Evolutionary conservation across 2,797 vertebrate genomes (phyloP).

Genomic region (Basileuterus tristriatus): DNA sequence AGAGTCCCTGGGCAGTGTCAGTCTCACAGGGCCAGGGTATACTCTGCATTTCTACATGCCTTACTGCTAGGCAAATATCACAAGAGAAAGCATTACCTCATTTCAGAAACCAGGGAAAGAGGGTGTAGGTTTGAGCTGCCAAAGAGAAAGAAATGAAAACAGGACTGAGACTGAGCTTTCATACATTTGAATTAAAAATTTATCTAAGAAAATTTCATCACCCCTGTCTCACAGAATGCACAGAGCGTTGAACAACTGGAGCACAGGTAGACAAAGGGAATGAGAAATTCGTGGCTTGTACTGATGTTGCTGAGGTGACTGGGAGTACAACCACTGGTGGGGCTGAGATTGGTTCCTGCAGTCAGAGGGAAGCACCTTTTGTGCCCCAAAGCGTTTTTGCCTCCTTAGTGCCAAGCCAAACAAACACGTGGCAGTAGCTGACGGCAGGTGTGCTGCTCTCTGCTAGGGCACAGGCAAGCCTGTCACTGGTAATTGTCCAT

Average conservation of each 20-base stretch:
- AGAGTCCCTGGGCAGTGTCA: background rate
- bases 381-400: background rate
- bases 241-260: background rate
- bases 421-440: background rate
- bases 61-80: background rate
- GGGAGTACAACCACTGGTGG: fast-evolving
- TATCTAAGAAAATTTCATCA: background rate
- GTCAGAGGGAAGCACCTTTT: background rate
- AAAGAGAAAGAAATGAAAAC: background rate
- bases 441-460: background rate
- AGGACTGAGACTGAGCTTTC: background rate
- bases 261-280: background rate
- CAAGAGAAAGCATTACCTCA: background rate
- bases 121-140: background rate
- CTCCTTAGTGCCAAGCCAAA: background rate
- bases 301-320: background rate
- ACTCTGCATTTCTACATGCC: background rate
- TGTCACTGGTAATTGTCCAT: background rate
- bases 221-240: background rate
- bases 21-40: background rate
- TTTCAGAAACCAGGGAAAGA: background rate
- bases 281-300: background rate
- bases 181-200: background rate
- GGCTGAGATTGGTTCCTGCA: background rate
- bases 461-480: background rate